Percentiles rank a stretch among this genome's conserved stretches.
Evolutionary conservation across 2,113 vertebrate genomes (phyloP).

Genomic region (Alligator sinensis): DNA sequence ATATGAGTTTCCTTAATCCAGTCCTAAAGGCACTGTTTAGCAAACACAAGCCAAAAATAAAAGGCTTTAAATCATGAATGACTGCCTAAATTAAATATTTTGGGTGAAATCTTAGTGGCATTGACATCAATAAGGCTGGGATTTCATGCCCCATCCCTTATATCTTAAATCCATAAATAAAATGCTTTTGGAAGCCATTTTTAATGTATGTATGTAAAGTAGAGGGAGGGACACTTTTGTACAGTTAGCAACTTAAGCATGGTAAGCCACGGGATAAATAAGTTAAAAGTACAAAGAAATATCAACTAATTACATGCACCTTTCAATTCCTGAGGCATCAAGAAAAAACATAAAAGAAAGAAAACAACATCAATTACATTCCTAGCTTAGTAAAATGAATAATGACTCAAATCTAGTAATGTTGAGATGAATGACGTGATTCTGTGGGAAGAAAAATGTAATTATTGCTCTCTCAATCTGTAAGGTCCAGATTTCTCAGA

Average conservation of each 20-base stretch:
- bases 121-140: not conserved
- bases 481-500: not conserved
- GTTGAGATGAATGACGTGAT: not conserved
- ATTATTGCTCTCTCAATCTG: slow-evolving; percentile 7
- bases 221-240: not conserved
- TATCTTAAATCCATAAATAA: not conserved
- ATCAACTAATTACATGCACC: not conserved
- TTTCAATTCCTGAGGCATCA: not conserved
- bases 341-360: no score
- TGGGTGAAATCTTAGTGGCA: not conserved
- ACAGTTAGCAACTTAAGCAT: not conserved
- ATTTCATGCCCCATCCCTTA: not conserved
- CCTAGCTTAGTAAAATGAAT: not conserved
- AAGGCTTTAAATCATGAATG: accelerated
- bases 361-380: not conserved
- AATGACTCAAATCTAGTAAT: slow-evolving; percentile 18
- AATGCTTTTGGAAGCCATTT: not conserved
- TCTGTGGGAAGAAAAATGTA: not conserved
- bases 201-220: not conserved
- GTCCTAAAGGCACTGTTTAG: not conserved
- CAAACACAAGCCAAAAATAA: not conserved
- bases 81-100: not conserved
- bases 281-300: not conserved
- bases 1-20: not conserved
- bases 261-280: not conserved